phyloP scores from a whole-genome alignment of 2,113 vertebrate species.

The Geothlypis trichas region DNA sequence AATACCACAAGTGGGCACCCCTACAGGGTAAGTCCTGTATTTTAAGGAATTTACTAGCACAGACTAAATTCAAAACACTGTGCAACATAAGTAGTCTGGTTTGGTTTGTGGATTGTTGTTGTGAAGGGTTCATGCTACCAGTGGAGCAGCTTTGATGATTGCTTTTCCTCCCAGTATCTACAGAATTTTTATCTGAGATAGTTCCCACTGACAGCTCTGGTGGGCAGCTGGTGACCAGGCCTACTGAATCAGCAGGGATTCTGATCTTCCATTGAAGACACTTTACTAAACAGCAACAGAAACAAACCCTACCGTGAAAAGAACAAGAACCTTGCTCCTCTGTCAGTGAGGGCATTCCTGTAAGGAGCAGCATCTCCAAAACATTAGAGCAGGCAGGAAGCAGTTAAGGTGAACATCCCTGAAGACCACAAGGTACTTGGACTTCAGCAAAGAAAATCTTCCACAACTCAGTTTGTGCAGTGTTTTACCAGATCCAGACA shows the following conservation, averaged over 20 bases:
- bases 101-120: background rate
- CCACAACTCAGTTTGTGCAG: background rate
- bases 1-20: background rate
- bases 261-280: background rate
- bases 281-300: background rate
- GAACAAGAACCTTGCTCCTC: background rate
- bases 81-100: background rate
- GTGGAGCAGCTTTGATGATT: rapidly evolving
- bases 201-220: background rate
- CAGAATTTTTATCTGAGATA: background rate
- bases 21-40: background rate
- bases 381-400: background rate
- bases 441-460: background rate
- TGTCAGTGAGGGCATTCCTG: background rate
- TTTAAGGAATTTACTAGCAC: background rate
- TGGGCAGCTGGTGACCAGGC: background rate
- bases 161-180: background rate
- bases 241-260: background rate
- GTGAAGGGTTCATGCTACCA: background rate
- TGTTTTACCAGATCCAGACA: background rate
- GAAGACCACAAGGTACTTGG: background rate
- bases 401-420: background rate
- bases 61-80: background rate
- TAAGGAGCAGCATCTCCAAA: background rate
- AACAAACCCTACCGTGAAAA: background rate